phyloP scores from a whole-genome alignment of 2,888 invertebrate species.

The Habroteleia sp. region DNA sequence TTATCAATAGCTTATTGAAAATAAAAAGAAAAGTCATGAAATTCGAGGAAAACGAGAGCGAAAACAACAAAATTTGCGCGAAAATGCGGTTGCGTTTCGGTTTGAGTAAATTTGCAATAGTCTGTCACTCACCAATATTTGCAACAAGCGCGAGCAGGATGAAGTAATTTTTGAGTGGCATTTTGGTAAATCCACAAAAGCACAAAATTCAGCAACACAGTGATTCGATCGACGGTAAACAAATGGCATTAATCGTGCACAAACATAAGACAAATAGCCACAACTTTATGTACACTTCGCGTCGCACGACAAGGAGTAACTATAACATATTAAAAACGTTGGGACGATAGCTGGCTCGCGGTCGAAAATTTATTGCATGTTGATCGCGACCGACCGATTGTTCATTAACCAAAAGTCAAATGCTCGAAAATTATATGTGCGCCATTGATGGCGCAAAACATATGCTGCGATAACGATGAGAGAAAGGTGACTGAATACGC shows the following conservation, averaged over 20 bases:
- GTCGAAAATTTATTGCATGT: conserved; percentile 34
- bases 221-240: not conserved
- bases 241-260: conserved; percentile 37
- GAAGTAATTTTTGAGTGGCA: conserved; percentile 11
- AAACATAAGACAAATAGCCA: not conserved
- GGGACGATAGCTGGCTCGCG: conserved; percentile 9
- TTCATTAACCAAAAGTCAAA: conserved; percentile 20
- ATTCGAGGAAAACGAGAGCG: no score
- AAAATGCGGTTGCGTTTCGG: no score
- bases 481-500: conserved; percentile 79
- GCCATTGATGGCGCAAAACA: conserved; percentile 73
- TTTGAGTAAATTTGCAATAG: no score
- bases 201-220: conserved; percentile 13
- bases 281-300: conserved; percentile 34
- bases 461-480: conserved; percentile 80
- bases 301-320: conserved; percentile 19
- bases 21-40: no score
- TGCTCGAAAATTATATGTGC: conserved; percentile 62
- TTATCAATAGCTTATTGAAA: no score
- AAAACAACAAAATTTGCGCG: no score
- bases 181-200: conserved; percentile 16
- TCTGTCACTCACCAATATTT: conserved; percentile 44
- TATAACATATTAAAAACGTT: conserved; percentile 27
- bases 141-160: conserved; percentile 25
- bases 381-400: not conserved